A percentile compares a stretch with the other conserved stretches of the same genome.
Evolutionary conservation across 2,113 vertebrate genomes (phyloP).

Genomic region (Scartelaos histophorus): DNA sequence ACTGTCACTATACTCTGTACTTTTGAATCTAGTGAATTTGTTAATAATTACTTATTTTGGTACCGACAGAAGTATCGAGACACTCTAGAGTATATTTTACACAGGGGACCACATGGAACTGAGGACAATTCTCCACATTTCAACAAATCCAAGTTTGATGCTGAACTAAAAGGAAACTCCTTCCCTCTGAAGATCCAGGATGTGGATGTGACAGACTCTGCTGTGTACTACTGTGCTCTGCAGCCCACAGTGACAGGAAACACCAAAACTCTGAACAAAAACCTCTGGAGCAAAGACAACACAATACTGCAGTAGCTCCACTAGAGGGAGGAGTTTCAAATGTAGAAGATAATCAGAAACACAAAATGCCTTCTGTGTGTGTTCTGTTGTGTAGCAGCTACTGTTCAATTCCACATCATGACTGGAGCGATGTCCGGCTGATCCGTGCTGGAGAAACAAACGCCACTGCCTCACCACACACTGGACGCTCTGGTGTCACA

Average conservation of each 20-base stretch:
- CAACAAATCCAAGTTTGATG: not conserved
- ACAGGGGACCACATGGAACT: not conserved
- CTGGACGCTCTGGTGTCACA: too few species aligned
- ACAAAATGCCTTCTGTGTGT: too few species aligned
- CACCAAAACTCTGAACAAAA: constrained; percentile 30
- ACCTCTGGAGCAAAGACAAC: constrained; percentile 19
- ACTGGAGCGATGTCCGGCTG: too few species aligned
- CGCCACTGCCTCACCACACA: too few species aligned
- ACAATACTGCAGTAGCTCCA: constrained; percentile 6
- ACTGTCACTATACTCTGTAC: not conserved
- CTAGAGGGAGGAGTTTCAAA: too few species aligned
- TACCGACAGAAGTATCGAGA: not conserved
- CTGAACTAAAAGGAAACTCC: not conserved
- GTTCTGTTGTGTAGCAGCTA: too few species aligned
- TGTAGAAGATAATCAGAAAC: too few species aligned
- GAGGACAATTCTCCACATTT: not conserved
- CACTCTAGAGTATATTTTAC: not conserved
- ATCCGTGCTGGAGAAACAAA: too few species aligned
- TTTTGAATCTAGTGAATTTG: too few species aligned
- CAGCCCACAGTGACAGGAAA: constrained; percentile 25
- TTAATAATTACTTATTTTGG: too few species aligned
- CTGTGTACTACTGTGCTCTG: constrained; percentile 33
- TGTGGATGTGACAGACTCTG: not conserved
- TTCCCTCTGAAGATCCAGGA: not conserved
- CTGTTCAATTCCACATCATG: too few species aligned